Base-by-base conservation (phyloP, 2,113 vertebrate species). In the Tinamus guttatus region DNA sequence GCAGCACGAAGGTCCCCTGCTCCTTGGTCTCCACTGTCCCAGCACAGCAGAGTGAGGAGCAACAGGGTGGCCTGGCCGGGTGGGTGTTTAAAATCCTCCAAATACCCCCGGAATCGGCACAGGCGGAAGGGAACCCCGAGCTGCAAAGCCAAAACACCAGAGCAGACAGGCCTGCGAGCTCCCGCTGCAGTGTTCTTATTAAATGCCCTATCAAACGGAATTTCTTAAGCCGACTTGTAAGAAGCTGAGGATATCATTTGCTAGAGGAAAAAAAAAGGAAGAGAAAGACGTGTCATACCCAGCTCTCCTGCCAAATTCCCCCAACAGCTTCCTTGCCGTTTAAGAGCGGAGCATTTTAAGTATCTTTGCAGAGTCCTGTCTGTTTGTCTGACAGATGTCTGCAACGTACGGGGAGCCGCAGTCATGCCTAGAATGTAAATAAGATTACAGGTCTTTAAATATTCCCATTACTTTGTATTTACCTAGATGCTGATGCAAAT, bases 381-480 rank as follows among this genome's bases (percentile, higher is more conserved):
- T 93, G 87, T 96, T 90, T 96, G 85, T 97, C 96, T 97, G 94
- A 93, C 92, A 96, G 92, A 96, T 92, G 94, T 95, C 94, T 85
- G 85, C 63, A 51, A 88, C 73, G 82, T 59, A 34, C 92, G 76
- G 84, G 76, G 78, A 96, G 81, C 82, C 28, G 77, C 13, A 86
- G 60, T 91, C 90, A 95, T 92, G 92, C 75, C 96, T 20, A 34
- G 93, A 95, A 95, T 97, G 93, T 91, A 95, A 97, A 93, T 96
- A 97, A 95, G 92, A 97, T 85, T 76, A 71, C 2, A 77, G 49
- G 82, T 54, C 64, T 67, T 71, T 81, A 74, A 78, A 86, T 43
- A 88, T 88, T 95, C 84, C 93, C 85, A 30, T 81, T 96, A 87
- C 84, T 77, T 80, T 54, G 65, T 74, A 91, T 95, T 96, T 97